These are phyloP conservation scores for Seira ritae DNA, from an alignment of 2,888 invertebrate genomes.

Conservation along the genomic window DNA sequence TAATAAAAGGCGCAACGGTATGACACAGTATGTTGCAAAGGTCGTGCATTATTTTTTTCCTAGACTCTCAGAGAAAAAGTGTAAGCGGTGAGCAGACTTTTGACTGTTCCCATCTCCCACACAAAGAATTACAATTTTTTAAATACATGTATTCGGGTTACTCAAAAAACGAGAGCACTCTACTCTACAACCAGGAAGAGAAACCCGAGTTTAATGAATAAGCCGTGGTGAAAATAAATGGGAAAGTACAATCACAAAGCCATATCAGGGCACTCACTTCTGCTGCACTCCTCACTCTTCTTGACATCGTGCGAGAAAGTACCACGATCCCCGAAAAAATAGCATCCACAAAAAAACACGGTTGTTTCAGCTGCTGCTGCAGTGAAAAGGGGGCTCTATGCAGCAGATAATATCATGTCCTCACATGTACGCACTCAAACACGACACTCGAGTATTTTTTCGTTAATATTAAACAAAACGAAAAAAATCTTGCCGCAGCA, in stretches of 20 bases:
- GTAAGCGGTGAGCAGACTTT: background rate
- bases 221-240: conserved; percentile 17
- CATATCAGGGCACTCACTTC: conserved; percentile 33
- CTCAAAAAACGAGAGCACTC: background rate
- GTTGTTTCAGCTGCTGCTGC: background rate
- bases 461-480: conserved; percentile 27
- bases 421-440: background rate
- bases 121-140: background rate
- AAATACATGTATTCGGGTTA: no score
- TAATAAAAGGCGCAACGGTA: conserved; percentile 29
- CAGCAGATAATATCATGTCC: conserved; percentile 24
- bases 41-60: conserved; percentile 42
- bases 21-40: conserved; percentile 34
- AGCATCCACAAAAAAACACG: background rate
- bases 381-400: background rate
- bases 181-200: background rate
- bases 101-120: background rate
- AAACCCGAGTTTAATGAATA: conserved; percentile 44
- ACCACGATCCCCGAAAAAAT: background rate
- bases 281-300: conserved; percentile 4
- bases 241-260: conserved; percentile 31
- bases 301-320: background rate
- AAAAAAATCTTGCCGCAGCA: conserved; percentile 18
- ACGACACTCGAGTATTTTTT: conserved; percentile 29
- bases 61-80: conserved; percentile 26